Evolutionary conservation across 1,140 invertebrate species (phyloP).

Genomic region (Choristoneura fumiferana): DNA sequence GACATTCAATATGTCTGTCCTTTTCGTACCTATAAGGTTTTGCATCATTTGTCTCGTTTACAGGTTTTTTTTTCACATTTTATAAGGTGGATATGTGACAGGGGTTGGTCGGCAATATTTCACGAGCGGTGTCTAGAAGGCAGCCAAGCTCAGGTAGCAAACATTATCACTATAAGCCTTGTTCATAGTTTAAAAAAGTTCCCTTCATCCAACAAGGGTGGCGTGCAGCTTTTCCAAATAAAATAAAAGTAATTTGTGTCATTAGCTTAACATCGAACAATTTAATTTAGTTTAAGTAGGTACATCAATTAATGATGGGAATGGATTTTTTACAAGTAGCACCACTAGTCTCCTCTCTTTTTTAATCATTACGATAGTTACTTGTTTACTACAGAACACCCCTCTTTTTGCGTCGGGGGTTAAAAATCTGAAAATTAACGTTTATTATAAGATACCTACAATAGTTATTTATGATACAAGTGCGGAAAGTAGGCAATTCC

Average conservation of each 20-base stretch:
- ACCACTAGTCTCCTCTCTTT: no score
- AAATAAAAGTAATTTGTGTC: constrained; percentile 17
- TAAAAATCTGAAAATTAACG: no score
- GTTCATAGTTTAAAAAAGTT: constrained; percentile 60
- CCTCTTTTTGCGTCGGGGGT: no score
- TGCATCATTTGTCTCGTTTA: constrained; percentile 27
- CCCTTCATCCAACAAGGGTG: not conserved
- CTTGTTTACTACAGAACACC: no score
- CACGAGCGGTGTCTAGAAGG: constrained; percentile 60
- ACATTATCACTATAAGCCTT: constrained; percentile 71
- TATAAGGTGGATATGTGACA: constrained; percentile 67
- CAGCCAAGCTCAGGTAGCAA: constrained; percentile 74
- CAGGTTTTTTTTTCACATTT: constrained; percentile 39
- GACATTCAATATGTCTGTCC: constrained; percentile 32
- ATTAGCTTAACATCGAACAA: no score
- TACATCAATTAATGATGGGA: no score
- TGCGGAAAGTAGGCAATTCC: no score
- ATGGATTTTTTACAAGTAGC: no score
- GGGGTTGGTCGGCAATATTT: constrained; percentile 72
- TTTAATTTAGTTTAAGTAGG: no score
- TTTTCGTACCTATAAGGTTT: constrained; percentile 24
- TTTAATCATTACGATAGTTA: no score
- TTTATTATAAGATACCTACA: no score
- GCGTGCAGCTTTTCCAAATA: not conserved
- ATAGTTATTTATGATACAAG: no score